Percentiles rank a stretch among this genome's conserved stretches.
These are phyloP conservation scores for Felis chaus DNA, from an alignment of 2,113 vertebrate species.

Conservation along the genomic window DNA sequence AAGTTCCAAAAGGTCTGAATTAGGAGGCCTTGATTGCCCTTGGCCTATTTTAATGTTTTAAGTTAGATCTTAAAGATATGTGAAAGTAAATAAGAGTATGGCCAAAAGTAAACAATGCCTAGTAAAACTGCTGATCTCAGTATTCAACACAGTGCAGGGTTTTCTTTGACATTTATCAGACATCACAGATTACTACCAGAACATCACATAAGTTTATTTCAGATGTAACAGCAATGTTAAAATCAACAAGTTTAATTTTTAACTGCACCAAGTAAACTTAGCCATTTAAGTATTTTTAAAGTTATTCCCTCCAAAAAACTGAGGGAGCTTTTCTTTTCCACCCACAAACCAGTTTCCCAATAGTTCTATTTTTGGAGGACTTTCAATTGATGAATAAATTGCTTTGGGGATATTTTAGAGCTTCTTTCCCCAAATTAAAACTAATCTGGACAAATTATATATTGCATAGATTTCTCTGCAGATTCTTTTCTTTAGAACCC, in stretches of 20 bases:
- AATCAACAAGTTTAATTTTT: conserved; percentile 85
- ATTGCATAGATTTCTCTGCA: conserved; percentile 69
- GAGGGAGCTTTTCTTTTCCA: conserved; percentile 81
- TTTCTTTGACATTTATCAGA: conserved; percentile 73
- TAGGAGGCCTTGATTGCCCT: conserved; percentile 62
- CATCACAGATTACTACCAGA: conserved; percentile 83
- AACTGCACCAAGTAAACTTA: conserved; percentile 85
- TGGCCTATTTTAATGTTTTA: conserved; percentile 75
- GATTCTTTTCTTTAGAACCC: conserved; percentile 74
- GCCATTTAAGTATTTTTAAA: conserved; percentile 79
- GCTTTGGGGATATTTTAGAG: conserved; percentile 72
- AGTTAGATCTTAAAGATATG: conserved; percentile 73
- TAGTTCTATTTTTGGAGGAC: conserved; percentile 74
- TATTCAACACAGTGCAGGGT: conserved; percentile 55
- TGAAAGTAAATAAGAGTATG: conserved; percentile 72
- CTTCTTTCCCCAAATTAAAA: conserved; percentile 66
- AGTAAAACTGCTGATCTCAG: conserved; percentile 74
- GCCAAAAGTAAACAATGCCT: conserved; percentile 70
- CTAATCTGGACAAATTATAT: conserved; percentile 71
- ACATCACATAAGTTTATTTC: conserved; percentile 84
- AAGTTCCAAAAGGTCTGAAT: conserved; percentile 65
- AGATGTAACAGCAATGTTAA: conserved; percentile 84
- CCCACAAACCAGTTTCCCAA: conserved; percentile 78
- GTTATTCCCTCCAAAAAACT: conserved; percentile 82
- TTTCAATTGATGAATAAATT: conserved; percentile 72